Conservation (phyloP, 2,797 vertebrate species). For the Mormyrus proboscirostris region DNA sequence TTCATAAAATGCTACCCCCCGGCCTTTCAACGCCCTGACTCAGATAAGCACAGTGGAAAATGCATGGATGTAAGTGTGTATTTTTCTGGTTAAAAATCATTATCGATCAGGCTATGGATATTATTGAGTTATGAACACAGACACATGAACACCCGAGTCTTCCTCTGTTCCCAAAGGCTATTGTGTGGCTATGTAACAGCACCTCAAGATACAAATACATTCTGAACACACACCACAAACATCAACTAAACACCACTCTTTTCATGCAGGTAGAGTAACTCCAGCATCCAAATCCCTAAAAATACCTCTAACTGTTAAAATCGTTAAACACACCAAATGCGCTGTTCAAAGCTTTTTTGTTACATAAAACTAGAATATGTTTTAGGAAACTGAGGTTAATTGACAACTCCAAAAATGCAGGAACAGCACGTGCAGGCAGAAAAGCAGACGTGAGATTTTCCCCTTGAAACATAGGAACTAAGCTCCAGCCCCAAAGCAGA, state of each 20-base stretch:
- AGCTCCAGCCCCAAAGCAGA: not conserved
- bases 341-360: not conserved
- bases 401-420: not conserved
- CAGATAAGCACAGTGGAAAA: not conserved
- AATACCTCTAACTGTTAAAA: not conserved
- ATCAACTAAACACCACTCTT: not conserved
- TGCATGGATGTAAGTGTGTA: not conserved
- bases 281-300: not conserved
- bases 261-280: not conserved
- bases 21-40: not conserved
- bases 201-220: not conserved
- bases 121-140: not conserved
- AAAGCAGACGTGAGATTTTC: not conserved
- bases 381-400: not conserved
- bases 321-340: not conserved
- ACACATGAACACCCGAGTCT: not conserved
- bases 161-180: not conserved
- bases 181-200: not conserved
- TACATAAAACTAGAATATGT: not conserved
- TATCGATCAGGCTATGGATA: not conserved
- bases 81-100: not conserved
- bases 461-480: not conserved
- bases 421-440: not conserved
- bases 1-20: not conserved
- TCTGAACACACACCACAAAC: not conserved